Evolutionary conservation across 2,797 vertebrate genomes (phyloP).

Genomic region (Menidia menidia): DNA sequence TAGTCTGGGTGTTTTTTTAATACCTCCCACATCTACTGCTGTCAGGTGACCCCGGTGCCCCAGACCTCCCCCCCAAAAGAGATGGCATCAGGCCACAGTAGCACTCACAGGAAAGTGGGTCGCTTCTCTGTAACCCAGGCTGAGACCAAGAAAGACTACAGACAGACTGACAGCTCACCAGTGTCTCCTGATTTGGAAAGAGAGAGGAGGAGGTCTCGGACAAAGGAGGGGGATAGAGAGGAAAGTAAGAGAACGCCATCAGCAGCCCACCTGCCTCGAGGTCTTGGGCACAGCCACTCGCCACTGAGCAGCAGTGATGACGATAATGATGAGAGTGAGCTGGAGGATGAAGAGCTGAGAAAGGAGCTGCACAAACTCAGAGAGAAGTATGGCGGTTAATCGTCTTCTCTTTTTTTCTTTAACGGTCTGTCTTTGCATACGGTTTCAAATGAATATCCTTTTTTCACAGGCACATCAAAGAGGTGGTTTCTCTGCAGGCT

Average conservation of each 20-base stretch:
- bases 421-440: neutral
- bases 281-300: constrained; percentile 87
- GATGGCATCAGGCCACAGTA: constrained; percentile 33
- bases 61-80: constrained; percentile 64
- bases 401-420: neutral
- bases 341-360: constrained; percentile 91
- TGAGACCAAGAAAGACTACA: constrained; percentile 75
- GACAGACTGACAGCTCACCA: constrained; percentile 82
- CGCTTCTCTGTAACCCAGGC: constrained; percentile 83
- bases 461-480: constrained; percentile 89
- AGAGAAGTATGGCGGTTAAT: constrained; percentile 86
- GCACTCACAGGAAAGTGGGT: constrained; percentile 80
- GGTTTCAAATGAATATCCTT: neutral
- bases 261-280: constrained; percentile 66
- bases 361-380: constrained; percentile 89
- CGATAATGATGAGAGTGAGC: constrained; percentile 87
- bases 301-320: constrained; percentile 90
- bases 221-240: constrained; percentile 79
- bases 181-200: constrained; percentile 77
- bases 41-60: constrained; percentile 81
- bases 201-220: constrained; percentile 75
- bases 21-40: constrained; percentile 21
- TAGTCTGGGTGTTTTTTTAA: neutral
- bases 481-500: constrained; percentile 91
- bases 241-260: constrained; percentile 76